Percentiles rank a stretch among this genome's conserved stretches.
Conservation (phyloP, 2,888 invertebrate genomes). For the Unio pictorum region DNA sequence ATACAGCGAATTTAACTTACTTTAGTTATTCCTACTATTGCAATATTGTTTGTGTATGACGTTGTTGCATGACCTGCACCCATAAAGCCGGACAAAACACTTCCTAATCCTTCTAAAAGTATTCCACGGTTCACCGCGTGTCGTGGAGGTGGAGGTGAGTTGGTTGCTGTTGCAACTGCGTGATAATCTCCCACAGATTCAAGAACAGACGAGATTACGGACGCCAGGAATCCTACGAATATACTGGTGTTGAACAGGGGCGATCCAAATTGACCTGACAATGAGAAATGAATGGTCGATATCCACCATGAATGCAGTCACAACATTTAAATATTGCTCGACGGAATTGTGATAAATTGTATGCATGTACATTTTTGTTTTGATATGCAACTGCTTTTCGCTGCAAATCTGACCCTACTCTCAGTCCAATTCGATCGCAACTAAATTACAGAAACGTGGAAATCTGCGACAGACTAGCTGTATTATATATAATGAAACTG, state of each 20-base stretch:
- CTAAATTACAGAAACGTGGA: no score
- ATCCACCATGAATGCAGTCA: no score
- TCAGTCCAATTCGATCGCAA: no score
- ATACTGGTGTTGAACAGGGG: conserved; percentile 46
- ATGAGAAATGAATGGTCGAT: background rate
- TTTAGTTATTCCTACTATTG: conserved; percentile 33
- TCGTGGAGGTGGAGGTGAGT: conserved; percentile 41
- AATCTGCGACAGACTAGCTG: no score
- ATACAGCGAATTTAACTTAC: conserved; percentile 4
- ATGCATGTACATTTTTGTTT: no score
- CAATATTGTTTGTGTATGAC: conserved; percentile 52
- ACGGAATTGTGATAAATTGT: no score
- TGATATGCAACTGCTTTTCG: no score
- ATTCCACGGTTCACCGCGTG: conserved; percentile 59
- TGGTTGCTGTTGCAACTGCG: conserved; percentile 41
- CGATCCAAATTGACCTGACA: conserved; percentile 57
- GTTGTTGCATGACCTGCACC: conserved; percentile 59
- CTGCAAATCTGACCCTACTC: no score
- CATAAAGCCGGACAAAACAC: conserved; percentile 49
- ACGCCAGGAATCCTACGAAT: conserved; percentile 48
- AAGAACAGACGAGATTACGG: conserved; percentile 47
- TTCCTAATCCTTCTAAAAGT: conserved; percentile 50
- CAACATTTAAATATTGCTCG: no score
- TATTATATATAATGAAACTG: no score
- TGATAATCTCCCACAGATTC: conserved; percentile 60